Base-by-base conservation (phyloP, 2,797 vertebrate species). In the Pachyuromys duprasi region DNA sequence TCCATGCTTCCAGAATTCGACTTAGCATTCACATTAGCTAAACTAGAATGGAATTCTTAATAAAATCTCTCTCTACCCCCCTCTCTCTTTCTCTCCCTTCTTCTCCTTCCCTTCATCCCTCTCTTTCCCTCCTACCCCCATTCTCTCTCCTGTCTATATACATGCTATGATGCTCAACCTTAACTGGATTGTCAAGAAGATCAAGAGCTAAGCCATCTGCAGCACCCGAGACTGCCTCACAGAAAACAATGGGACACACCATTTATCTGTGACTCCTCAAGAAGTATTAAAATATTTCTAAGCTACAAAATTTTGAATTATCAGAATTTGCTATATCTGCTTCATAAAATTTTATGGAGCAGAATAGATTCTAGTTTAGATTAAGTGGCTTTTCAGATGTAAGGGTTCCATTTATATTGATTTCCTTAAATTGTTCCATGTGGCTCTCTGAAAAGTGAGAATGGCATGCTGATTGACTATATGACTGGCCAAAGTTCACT, bases 231-330 rank as follows among this genome's bases (percentile, higher is more conserved):
- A 92, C 12, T 18, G 20, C 20, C 53, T 84, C 18, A 45, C 12
- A 24, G 3, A 24, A 93, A 90, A 95, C 15, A 80, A 87, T 1
- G 11, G n/a, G 86, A 36, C 22, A 65, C 6, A 67, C 28, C 17
- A 53, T 86, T 80, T 90, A 94, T 15, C 31, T 78, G 63, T 69
- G 60, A 76, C 53, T 94, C 84, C 45, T 49, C 72, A 45, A 74
- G 62, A 92, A 33, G 82, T 80, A 60, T 78, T 31, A 82, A 53
- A 75, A 39, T 53, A 90, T 96, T 75, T 90, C 79, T 95, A 92
- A 95, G 15, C 31, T 91, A 63, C 3, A 76, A 89, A 78, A 83
- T 76, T 60, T 24, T 45, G 49, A 55, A 82, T 90, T 75, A 70
- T 70, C 36, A 49, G 36, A 96, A 95, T 94, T 89, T 95, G 63